Evolutionary conservation across 2,888 invertebrate species (phyloP).

Genomic region (Hydropsyche betteni): DNA sequence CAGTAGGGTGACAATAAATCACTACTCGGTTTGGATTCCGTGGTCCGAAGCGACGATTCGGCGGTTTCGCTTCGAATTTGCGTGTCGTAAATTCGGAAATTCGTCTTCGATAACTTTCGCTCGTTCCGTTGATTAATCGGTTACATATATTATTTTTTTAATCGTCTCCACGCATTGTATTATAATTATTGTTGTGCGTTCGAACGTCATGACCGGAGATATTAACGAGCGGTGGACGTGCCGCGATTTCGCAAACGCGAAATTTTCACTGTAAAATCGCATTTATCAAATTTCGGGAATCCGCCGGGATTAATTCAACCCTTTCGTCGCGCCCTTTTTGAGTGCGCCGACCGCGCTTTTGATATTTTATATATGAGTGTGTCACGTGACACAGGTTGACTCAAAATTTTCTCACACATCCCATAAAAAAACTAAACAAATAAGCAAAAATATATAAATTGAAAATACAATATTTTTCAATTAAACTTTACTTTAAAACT

Average conservation of each 20-base stretch:
- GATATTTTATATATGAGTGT: too few species aligned
- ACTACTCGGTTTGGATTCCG: not conserved
- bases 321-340: slow-evolving; percentile 18
- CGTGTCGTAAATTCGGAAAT: not conserved
- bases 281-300: slow-evolving; percentile 31
- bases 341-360: not conserved
- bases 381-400: not conserved
- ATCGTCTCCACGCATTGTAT: not conserved
- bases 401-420: too few species aligned
- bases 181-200: not conserved
- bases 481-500: too few species aligned
- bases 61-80: not conserved
- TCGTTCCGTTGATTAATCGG: too few species aligned
- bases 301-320: slow-evolving; percentile 26
- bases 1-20: slow-evolving; percentile 25
- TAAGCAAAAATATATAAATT: too few species aligned
- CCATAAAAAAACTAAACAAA: too few species aligned
- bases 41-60: not conserved
- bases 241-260: slow-evolving; percentile 9
- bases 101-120: too few species aligned
- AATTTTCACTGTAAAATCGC: slow-evolving; percentile 24
- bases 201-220: not conserved
- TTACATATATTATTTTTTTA: too few species aligned
- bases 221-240: slow-evolving; percentile 24
- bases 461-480: too few species aligned